Base-by-base conservation (phyloP, 2,888 invertebrate species). In the Trachelus troglodyta region DNA sequence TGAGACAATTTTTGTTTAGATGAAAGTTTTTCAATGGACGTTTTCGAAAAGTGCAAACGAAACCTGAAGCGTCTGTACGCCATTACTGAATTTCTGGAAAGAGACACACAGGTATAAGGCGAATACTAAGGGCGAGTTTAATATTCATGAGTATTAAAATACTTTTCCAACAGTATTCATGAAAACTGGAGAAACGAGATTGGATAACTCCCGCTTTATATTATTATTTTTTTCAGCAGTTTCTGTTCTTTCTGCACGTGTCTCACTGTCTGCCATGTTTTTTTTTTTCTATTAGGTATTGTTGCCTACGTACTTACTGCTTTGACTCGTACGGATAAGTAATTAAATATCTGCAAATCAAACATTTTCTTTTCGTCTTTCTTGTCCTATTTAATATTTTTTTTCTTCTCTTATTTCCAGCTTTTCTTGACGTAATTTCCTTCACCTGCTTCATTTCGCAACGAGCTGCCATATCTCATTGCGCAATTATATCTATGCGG, bases 131-230 rank as follows among this genome's bases (percentile, higher is more conserved):
- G 56, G 23, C 23, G 23, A 23, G 33, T 71, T 71, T 33, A 71
- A 71, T 71, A 71, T 71, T 71, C 71, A 71, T 71, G 71, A 71
- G 71, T 33, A 71, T 71, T 71, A 71, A 71, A 71, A 71, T 71
- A 71, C 71, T 4, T 71, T 71, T 71, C 3, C 23, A 33, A 31
- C 71, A 31, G 30, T 71, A 71, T 71, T 71, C 33, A 71, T 71
- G 71, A 31, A 71, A 71, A 71, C 15, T 71, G 33, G 15, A 71
- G 56, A 56, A 3, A 31, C 75, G 73, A 76, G 76, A 76, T 76
- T 77, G 73, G 77, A 80, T 79, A 81, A 73, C 73, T 76, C 31
- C 76, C 77, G 56, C 76, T 76, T 34, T 68, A 15, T 71, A 31
- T 71, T 71, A 15, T 33, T 71, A 3, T 31, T 40, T 40, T 15